Conservation (phyloP, 2,797 vertebrate genomes). For the Myotis daubentonii region DNA sequence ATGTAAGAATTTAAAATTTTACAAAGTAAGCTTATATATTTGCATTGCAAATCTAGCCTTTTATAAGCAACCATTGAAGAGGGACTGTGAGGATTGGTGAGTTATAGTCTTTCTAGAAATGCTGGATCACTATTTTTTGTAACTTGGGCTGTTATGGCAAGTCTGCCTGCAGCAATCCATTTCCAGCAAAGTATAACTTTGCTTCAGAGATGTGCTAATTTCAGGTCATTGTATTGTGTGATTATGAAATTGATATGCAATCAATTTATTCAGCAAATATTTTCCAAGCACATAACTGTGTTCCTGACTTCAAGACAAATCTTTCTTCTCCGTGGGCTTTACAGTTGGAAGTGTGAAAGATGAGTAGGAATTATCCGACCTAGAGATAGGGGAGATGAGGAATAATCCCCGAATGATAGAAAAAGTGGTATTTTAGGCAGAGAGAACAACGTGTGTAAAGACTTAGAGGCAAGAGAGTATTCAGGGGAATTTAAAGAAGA, state of each 20-base stretch:
- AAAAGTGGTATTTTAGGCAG: slow-evolving; percentile 24
- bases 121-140: not conserved
- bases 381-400: not conserved
- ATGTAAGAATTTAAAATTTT: not conserved
- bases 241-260: not conserved
- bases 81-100: not conserved
- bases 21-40: not conserved
- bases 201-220: slow-evolving; percentile 12
- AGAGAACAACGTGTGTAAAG: not conserved
- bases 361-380: not conserved
- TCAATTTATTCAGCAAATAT: slow-evolving; percentile 25
- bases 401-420: not conserved
- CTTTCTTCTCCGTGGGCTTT: not conserved
- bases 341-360: not conserved
- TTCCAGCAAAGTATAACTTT: not conserved
- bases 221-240: not conserved
- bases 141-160: not conserved
- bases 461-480: not conserved
- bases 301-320: slow-evolving; percentile 28
- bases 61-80: slow-evolving; percentile 29
- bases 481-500: not conserved
- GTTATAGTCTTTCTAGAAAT: slow-evolving; percentile 6
- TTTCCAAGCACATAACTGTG: not conserved
- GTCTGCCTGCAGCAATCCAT: not conserved
- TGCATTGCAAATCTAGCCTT: slow-evolving; percentile 6